phyloP scores from a whole-genome alignment of 2,888 invertebrate genomes.

The Drosophila paracracens region DNA sequence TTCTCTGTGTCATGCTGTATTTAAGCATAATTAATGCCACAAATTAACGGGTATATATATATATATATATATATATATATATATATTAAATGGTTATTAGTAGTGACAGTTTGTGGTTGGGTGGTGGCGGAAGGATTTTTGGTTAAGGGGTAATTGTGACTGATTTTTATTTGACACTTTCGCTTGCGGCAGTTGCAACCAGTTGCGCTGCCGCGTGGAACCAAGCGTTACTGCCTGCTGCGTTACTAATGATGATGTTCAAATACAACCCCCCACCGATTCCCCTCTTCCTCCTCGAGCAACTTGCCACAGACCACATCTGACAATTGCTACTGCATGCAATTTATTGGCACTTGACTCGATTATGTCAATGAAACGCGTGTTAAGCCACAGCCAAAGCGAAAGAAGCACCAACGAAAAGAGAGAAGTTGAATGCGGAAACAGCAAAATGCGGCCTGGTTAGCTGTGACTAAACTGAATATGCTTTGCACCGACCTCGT shows the following conservation, averaged over 20 bases:
- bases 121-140: neutral
- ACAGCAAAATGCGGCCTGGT: neutral
- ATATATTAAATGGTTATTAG: neutral
- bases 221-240: conserved; percentile 62
- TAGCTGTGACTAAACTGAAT: neutral
- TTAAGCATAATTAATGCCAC: neutral
- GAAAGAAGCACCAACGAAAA: neutral
- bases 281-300: neutral
- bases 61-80: neutral
- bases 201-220: conserved; percentile 61
- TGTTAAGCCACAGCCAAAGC: conserved; percentile 3
- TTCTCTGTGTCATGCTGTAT: neutral
- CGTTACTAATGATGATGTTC: conserved; percentile 64
- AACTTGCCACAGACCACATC: neutral
- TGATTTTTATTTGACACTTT: conserved; percentile 60
- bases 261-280: neutral
- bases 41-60: neutral
- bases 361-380: conserved; percentile 69
- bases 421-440: conserved; percentile 2
- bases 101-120: neutral
- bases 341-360: conserved; percentile 71
- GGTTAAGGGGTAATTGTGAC: conserved; percentile 1
- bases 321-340: conserved; percentile 46
- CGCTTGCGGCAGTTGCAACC: conserved; percentile 54
- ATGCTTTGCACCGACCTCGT: neutral